A percentile compares a stretch with the other conserved stretches of the same genome.
Conservation (phyloP, 2,113 vertebrate genomes). For the Chroicocephalus ridibundus region DNA sequence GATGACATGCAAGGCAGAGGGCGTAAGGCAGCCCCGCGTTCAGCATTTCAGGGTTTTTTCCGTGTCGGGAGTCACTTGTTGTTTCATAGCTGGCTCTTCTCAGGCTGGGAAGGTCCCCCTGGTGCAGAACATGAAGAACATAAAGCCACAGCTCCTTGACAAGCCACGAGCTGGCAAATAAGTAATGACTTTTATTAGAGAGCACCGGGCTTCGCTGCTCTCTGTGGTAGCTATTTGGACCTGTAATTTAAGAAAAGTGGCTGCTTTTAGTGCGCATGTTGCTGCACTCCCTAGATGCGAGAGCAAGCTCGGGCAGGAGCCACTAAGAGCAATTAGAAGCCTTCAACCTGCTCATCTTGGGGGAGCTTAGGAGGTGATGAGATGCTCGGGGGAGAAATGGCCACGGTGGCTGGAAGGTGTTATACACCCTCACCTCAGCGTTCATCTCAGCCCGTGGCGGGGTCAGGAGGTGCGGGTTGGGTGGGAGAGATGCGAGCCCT, state of each 20-base stretch:
- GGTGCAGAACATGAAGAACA: not conserved
- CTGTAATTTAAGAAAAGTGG: not conserved
- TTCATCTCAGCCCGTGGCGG: not conserved
- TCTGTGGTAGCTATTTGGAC: not conserved
- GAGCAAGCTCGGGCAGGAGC: not conserved
- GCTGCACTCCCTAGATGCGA: not conserved
- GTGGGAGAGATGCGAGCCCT: too few relatives aligned
- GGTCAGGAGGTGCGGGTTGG: not conserved
- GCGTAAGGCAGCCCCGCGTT: not conserved
- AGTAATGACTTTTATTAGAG: not conserved
- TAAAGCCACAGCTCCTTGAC: not conserved
- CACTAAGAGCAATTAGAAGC: not conserved
- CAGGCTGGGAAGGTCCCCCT: not conserved
- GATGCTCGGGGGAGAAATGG: not conserved
- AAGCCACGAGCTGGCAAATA: not conserved
- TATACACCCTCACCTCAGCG: accelerated
- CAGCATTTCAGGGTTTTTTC: not conserved
- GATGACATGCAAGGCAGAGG: not conserved
- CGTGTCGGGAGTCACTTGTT: accelerated
- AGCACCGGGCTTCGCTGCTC: not conserved
- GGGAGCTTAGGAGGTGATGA: not conserved
- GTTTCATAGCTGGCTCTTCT: not conserved
- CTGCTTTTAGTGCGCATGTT: not conserved
- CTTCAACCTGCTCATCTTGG: not conserved
- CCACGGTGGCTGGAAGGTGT: not conserved